phyloP scores from a whole-genome alignment of 2,113 vertebrate species.

The Phalacrocorax brasilianus region DNA sequence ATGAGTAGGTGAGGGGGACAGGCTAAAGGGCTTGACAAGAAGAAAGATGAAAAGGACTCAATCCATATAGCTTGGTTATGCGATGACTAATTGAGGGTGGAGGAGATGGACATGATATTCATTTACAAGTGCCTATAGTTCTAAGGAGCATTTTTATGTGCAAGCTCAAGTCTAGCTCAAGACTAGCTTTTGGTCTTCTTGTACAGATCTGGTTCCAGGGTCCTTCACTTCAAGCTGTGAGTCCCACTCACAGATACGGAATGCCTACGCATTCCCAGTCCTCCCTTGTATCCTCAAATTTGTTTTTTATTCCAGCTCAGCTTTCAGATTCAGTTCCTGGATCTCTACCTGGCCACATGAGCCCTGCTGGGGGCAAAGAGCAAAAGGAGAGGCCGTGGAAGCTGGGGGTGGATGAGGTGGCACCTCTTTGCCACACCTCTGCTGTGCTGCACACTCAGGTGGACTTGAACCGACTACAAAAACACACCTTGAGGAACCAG shows the following conservation, averaged over 20 bases:
- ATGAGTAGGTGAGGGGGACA: conserved; percentile 63
- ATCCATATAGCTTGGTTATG: conserved; percentile 41
- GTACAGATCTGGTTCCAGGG: not conserved
- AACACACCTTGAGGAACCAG: not conserved
- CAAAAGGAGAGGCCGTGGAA: conserved; percentile 35
- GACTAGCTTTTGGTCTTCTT: not conserved
- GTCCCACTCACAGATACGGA: not conserved
- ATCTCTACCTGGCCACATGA: not conserved
- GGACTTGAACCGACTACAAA: not conserved
- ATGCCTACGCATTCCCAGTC: not conserved
- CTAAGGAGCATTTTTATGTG: conserved; percentile 10
- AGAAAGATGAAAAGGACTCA: conserved; percentile 67
- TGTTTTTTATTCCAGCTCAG: not conserved
- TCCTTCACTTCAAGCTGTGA: not conserved
- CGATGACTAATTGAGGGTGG: conserved; percentile 64
- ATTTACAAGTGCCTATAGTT: conserved; percentile 47
- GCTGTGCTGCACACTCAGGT: not conserved
- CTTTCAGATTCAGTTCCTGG: not conserved
- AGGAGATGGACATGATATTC: conserved; percentile 67
- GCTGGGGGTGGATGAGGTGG: conserved; percentile 17
- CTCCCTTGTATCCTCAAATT: not conserved
- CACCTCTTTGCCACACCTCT: conserved; percentile 5
- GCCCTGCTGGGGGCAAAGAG: not conserved
- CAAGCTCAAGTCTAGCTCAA: not conserved
- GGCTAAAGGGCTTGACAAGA: conserved; percentile 63